phyloP scores from a whole-genome alignment of 2,888 invertebrate genomes.

The Drosophila paramelanica region DNA sequence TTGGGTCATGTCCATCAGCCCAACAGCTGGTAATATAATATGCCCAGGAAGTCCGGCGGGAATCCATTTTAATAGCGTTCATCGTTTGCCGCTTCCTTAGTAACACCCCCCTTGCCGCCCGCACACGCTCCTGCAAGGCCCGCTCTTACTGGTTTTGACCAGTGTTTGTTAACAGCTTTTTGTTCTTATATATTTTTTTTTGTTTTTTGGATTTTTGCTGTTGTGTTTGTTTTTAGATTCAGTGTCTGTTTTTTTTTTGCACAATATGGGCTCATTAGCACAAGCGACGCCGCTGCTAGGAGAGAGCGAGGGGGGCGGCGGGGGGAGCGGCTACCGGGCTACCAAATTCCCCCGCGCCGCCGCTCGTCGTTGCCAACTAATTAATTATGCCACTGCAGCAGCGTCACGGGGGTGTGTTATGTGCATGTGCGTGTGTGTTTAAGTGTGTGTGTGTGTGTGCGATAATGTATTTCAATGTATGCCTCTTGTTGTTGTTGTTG shows the following conservation, averaged over 20 bases:
- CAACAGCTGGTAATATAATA: slow-evolving; percentile 75
- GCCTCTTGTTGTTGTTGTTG: slow-evolving; percentile 18
- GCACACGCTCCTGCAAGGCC: no score
- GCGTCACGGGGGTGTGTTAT: slow-evolving; percentile 80
- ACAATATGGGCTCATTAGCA: slow-evolving; percentile 81
- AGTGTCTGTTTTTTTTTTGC: slow-evolving; percentile 54
- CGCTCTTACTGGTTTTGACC: slow-evolving; percentile 25
- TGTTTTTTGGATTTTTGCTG: slow-evolving; percentile 27
- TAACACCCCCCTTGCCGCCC: background rate
- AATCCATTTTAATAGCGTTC: slow-evolving; percentile 79
- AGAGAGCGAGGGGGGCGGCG: fast-evolving
- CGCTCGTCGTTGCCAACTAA: slow-evolving; percentile 67
- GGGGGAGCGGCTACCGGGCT: background rate
- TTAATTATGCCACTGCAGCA: slow-evolving; percentile 77
- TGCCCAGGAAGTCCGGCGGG: slow-evolving; percentile 79
- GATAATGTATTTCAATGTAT: slow-evolving; percentile 65
- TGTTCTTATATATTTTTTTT: slow-evolving; percentile 46
- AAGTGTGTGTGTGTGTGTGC: slow-evolving; percentile 37
- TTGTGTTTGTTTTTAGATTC: slow-evolving; percentile 26
- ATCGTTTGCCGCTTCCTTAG: slow-evolving; percentile 26
- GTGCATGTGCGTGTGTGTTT: slow-evolving; percentile 47
- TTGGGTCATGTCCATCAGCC: slow-evolving; percentile 77
- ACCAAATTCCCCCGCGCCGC: background rate
- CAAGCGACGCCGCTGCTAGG: slow-evolving; percentile 45
- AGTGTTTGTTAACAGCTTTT: slow-evolving; percentile 58